Conservation (phyloP, 1,140 invertebrate species). For the Pogonomyrmex barbatus region DNA sequence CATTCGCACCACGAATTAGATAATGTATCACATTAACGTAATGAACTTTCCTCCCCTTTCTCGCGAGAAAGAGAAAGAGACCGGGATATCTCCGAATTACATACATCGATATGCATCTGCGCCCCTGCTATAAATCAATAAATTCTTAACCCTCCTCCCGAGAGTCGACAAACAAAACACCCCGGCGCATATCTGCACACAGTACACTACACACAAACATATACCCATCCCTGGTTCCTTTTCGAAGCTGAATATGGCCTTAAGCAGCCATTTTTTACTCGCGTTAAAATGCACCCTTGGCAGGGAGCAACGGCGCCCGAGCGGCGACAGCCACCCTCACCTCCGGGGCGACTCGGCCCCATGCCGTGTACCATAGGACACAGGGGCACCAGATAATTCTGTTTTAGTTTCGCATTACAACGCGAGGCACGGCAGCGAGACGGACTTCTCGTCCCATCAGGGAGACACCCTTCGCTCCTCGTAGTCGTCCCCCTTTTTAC, state of each 20-base stretch:
- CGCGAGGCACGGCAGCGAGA: conserved; percentile 71
- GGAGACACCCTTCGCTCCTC: conserved; percentile 40
- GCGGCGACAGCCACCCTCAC: conserved; percentile 71
- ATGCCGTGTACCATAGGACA: conserved; percentile 44
- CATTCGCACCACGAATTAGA: conserved; percentile 1
- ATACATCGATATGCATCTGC: conserved; percentile 59
- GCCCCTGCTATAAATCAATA: conserved; percentile 71
- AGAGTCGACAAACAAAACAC: conserved; percentile 69
- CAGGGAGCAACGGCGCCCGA: conserved; percentile 59
- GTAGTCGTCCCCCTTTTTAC: conserved; percentile 5
- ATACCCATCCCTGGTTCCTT: background rate
- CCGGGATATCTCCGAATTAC: conserved; percentile 55
- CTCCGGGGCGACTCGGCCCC: conserved; percentile 27
- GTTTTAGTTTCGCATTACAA: conserved; percentile 84
- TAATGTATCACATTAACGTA: conserved; percentile 47
- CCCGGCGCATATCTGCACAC: conserved; percentile 27
- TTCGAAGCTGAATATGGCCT: conserved; percentile 56
- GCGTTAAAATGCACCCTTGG: conserved; percentile 75
- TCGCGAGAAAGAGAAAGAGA: background rate
- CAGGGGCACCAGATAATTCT: conserved; percentile 80
- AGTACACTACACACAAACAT: conserved; percentile 6
- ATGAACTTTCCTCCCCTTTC: conserved; percentile 40
- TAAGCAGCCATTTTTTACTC: conserved; percentile 74
- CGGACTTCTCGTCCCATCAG: conserved; percentile 52
- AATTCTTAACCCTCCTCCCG: conserved; percentile 34